These are phyloP conservation scores for Cosmia pyralina DNA, from an alignment of 2,888 invertebrate species.

Conservation along the genomic window DNA sequence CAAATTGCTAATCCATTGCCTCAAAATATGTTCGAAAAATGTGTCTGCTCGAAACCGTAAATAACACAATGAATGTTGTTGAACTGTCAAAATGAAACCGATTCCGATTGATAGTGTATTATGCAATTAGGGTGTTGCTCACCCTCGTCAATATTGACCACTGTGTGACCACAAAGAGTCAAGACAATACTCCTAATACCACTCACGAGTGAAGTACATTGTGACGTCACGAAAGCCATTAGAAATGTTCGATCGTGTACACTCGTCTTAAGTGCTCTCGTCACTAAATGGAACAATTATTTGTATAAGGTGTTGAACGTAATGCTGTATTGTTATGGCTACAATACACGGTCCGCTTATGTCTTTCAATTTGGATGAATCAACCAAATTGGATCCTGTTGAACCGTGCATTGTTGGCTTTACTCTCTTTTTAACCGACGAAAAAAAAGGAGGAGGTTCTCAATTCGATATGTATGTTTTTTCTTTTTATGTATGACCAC, in stretches of 20 bases:
- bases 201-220: slow-evolving; percentile 24
- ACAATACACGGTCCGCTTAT: not conserved
- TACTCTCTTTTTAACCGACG: no score
- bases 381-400: slow-evolving; percentile 6
- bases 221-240: slow-evolving; percentile 58
- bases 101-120: no score
- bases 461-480: no score
- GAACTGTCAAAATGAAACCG: no score
- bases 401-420: not conserved
- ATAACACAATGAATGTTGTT: no score
- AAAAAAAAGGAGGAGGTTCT: no score
- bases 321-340: not conserved
- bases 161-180: slow-evolving; percentile 25
- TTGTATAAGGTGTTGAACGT: slow-evolving; percentile 40
- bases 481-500: no score
- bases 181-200: slow-evolving; percentile 32
- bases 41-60: no score
- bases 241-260: slow-evolving; percentile 51
- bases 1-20: no score
- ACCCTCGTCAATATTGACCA: slow-evolving; percentile 6
- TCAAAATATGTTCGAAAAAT: no score
- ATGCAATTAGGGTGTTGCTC: no score
- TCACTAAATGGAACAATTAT: slow-evolving; percentile 49
- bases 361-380: slow-evolving; percentile 9
- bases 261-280: slow-evolving; percentile 51